These are phyloP conservation scores for Octopus sinensis DNA, from an alignment of 1,140 invertebrate genomes.

Conservation along the genomic window DNA sequence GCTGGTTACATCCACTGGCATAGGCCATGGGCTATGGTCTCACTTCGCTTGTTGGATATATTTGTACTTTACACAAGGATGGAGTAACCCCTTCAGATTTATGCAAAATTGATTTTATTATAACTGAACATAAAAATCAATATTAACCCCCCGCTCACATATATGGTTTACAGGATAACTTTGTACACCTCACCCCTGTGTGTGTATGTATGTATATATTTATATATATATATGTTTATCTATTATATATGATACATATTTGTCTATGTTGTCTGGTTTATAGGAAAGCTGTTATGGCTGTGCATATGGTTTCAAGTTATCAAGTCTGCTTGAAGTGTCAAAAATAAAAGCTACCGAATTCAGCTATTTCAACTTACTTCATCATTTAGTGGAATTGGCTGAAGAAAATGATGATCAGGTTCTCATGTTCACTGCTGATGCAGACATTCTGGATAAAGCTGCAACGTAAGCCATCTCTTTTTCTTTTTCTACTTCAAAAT, in stretches of 20 bases:
- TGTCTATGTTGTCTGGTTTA: not conserved
- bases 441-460: slow-evolving; percentile 34
- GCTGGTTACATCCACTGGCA: too few species aligned
- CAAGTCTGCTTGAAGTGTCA: slow-evolving; percentile 30
- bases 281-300: slow-evolving; percentile 38
- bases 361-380: slow-evolving; percentile 32
- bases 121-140: too few species aligned
- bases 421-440: slow-evolving; percentile 31
- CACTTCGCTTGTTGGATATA: too few species aligned
- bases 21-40: too few species aligned
- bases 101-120: too few species aligned
- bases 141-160: too few species aligned
- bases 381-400: slow-evolving; percentile 32
- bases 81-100: too few species aligned
- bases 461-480: slow-evolving; percentile 23
- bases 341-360: slow-evolving; percentile 33
- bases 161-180: too few species aligned
- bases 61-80: too few species aligned
- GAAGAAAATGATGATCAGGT: slow-evolving; percentile 33
- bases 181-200: too few species aligned
- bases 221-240: too few species aligned
- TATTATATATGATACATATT: slow-evolving; percentile 44
- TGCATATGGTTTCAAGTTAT: slow-evolving; percentile 36
- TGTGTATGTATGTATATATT: too few species aligned
- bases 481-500: not conserved